A percentile compares a stretch with the other conserved stretches of the same genome.
Evolutionary conservation across 2,888 invertebrate species (phyloP).

Genomic region (Calliscelio sp.): DNA sequence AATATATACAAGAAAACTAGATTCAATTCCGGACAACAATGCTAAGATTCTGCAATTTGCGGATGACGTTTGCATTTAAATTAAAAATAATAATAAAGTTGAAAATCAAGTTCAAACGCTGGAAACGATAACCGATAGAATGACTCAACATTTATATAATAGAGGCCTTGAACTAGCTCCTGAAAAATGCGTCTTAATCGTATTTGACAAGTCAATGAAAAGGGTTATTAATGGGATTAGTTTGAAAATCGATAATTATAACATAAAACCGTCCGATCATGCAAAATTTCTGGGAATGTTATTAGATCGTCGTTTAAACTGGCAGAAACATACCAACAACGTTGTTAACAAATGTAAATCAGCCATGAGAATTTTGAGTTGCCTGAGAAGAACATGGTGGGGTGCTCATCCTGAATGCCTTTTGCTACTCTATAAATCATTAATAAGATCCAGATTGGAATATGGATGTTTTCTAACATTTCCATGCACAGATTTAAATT

Average conservation of each 20-base stretch:
- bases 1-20: slow-evolving; percentile 48
- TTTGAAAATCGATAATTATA: neutral
- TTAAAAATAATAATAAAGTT: too few relatives aligned
- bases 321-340: slow-evolving; percentile 36
- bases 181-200: neutral
- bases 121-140: too few relatives aligned
- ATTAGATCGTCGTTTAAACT: slow-evolving; percentile 17
- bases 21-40: too few relatives aligned
- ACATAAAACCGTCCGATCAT: neutral
- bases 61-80: too few relatives aligned
- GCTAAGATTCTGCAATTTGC: too few relatives aligned
- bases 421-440: slow-evolving; percentile 3
- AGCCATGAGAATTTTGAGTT: slow-evolving; percentile 45
- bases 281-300: neutral
- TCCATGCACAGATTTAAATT: neutral
- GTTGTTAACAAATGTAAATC: slow-evolving; percentile 20
- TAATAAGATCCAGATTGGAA: slow-evolving; percentile 44
- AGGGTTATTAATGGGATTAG: neutral
- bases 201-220: neutral
- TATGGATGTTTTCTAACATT: slow-evolving; percentile 37
- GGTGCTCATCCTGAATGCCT: slow-evolving; percentile 48
- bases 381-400: slow-evolving; percentile 58
- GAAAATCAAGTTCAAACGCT: too few relatives aligned
- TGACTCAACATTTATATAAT: too few relatives aligned
- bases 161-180: neutral